Evolutionary conservation across 2,797 vertebrate species (phyloP), one percentile per base, ranked within the genome.

Genomic region (Urocyon cinereoargenteus): DNA sequence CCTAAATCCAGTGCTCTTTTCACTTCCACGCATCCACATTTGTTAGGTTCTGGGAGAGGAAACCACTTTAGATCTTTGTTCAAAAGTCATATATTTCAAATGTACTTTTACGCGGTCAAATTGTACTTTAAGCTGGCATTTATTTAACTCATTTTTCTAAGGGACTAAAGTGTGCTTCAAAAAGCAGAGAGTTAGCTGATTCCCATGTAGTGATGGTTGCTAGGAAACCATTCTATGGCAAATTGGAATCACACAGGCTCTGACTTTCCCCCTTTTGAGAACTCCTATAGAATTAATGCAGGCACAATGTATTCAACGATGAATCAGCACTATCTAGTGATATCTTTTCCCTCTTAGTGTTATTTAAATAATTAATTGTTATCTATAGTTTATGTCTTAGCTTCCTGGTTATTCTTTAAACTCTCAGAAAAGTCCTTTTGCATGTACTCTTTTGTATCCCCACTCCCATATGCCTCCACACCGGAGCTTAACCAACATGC

Each of bases 171-270:
- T 95, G 91, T 92, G 73, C 83, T 85, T 96, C 89, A 94, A 94
- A 97, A 95, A 95, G 94, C 84, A 62, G 83, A 62, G 83, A 96
- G 96, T 96, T 94, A 93, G 95, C 95, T 92, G 92, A 92, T 92
- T 98, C 93, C 89, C 94, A 79, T 93, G 82, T 59, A 95, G 87
- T 40, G 73, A 34, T 75, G 95, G 98, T 98, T 98, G 98, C 98
- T 98, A 98, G 97, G 98, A 97, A 97, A 97, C 97, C 90, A 96
- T 97, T 96, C 86, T 97, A 72, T 51, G 18, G 96, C 86, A 96
- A 97, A 97, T 96, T 93, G 95, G 97, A 97, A 90, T 86, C 40
- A 5, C 85, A 64, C 21, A 91, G 87, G 34, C 92, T 31, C n/a
- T 14, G 40, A 94, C 86, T 97, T 97, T 94, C 26, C 82, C 86